Conservation (phyloP, 2,113 vertebrate species). For the Paradisaea rubra region DNA sequence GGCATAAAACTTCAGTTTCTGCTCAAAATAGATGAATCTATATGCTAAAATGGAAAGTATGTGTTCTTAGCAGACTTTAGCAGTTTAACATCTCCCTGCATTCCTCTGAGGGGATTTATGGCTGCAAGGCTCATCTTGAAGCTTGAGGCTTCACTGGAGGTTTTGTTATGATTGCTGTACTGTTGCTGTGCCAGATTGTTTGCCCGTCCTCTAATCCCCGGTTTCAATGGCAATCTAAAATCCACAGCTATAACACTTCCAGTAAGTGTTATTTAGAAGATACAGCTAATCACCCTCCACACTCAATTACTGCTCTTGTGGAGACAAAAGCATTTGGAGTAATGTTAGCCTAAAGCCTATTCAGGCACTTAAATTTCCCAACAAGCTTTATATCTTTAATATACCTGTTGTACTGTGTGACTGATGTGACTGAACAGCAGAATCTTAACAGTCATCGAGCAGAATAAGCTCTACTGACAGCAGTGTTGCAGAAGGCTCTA, state of each 20-base stretch:
- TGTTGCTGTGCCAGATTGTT: not conserved
- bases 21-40: accelerated
- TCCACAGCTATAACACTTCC: not conserved
- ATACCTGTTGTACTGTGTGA: not conserved
- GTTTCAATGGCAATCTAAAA: not conserved
- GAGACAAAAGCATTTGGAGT: not conserved
- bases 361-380: not conserved
- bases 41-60: not conserved
- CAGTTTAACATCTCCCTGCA: not conserved
- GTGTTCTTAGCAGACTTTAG: not conserved
- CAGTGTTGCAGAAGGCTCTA: not conserved
- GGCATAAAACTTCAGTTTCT: not conserved
- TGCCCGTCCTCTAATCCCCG: not conserved
- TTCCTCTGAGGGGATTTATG: not conserved
- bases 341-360: not conserved
- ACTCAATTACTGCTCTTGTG: not conserved
- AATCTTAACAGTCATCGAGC: not conserved
- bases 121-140: not conserved
- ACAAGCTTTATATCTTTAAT: not conserved
- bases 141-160: not conserved
- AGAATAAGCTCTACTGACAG: not conserved
- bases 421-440: not conserved
- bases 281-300: not conserved
- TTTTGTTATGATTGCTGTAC: not conserved
- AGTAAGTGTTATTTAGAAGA: not conserved